These are phyloP conservation scores for Pyrrhia umbra DNA, from an alignment of 2,888 invertebrate species.

Conservation along the genomic window DNA sequence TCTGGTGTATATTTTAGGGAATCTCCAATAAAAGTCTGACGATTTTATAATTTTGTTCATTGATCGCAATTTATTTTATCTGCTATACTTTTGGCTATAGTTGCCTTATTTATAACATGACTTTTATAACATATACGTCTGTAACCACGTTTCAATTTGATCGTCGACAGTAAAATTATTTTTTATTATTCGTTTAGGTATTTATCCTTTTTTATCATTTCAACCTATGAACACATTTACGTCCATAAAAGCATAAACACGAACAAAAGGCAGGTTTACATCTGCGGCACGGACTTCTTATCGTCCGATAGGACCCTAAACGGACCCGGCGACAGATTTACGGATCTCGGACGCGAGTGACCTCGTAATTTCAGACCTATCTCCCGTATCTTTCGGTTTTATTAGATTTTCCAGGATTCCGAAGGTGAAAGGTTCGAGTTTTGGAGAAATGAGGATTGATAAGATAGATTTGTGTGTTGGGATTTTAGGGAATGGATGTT, in stretches of 20 bases:
- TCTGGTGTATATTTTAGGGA: too few relatives aligned
- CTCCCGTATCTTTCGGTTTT: conserved; percentile 63
- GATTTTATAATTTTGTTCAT: too few relatives aligned
- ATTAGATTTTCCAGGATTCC: conserved; percentile 62
- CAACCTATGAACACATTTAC: conserved; percentile 21
- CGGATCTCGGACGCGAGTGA: conserved; percentile 64
- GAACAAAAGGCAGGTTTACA: conserved; percentile 54
- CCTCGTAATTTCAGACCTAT: conserved; percentile 65
- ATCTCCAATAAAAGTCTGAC: too few relatives aligned
- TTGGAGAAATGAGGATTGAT: conserved; percentile 60
- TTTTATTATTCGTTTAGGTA: neutral
- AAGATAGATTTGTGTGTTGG: conserved; percentile 58
- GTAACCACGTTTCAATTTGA: too few relatives aligned
- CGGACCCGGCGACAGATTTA: conserved; percentile 65
- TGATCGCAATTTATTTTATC: too few relatives aligned
- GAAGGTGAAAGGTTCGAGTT: conserved; percentile 63
- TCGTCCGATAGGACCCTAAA: conserved; percentile 56
- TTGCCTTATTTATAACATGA: too few relatives aligned
- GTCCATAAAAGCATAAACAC: conserved; percentile 46
- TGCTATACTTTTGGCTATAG: neutral
- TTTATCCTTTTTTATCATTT: conserved; percentile 30
- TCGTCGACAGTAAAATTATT: neutral
- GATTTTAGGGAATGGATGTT: conserved; percentile 26
- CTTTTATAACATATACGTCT: too few relatives aligned
- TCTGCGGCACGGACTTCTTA: conserved; percentile 54